A percentile compares a stretch with the other conserved stretches of the same genome.
Conservation (phyloP, 2,113 vertebrate genomes). For the Orthonyx spaldingii region DNA sequence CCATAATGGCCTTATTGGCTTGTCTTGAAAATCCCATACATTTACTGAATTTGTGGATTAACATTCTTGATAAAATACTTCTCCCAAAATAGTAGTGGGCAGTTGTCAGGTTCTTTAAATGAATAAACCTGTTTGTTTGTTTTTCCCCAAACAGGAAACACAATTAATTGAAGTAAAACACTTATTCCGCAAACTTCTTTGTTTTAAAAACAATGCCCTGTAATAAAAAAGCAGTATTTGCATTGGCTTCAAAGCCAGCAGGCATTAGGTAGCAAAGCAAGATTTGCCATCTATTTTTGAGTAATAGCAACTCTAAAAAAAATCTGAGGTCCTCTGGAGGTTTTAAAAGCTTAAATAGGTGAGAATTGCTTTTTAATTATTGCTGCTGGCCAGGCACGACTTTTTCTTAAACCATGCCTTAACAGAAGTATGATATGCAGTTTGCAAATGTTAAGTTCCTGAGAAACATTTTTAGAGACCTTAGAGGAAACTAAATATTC, state of each 20-base stretch:
- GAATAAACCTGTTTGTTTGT: slow-evolving; percentile 17
- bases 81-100: not conserved
- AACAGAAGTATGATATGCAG: not conserved
- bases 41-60: not conserved
- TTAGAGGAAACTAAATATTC: not conserved
- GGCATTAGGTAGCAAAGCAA: not conserved
- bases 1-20: not conserved
- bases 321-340: not conserved
- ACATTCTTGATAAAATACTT: not conserved
- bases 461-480: not conserved
- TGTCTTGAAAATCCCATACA: not conserved
- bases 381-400: not conserved
- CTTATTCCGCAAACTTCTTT: not conserved
- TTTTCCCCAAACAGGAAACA: slow-evolving; percentile 14
- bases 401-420: not conserved
- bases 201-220: slow-evolving; percentile 2
- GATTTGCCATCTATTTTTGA: not conserved
- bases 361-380: not conserved
- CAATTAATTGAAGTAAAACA: slow-evolving; percentile 37
- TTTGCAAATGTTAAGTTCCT: not conserved
- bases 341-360: not conserved
- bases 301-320: not conserved
- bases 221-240: not conserved
- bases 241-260: not conserved
- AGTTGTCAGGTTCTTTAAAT: slow-evolving; percentile 18